Percentiles rank a stretch among this genome's conserved stretches.
Conservation (phyloP, 2,113 vertebrate species). For the Protobothrops mucrosquamatus region DNA sequence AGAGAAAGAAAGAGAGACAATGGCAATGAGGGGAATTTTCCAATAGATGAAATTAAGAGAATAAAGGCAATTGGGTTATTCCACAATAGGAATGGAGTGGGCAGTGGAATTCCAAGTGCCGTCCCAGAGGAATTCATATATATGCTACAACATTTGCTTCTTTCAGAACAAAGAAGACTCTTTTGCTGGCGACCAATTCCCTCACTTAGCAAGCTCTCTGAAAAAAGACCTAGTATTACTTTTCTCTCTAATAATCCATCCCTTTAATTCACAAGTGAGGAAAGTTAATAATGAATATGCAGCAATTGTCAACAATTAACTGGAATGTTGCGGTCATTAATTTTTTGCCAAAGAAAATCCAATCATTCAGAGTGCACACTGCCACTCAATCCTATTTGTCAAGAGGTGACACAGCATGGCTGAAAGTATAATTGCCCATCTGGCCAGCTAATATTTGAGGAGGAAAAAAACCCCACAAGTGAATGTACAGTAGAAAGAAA, state of each 20-base stretch:
- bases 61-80: background rate
- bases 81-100: background rate
- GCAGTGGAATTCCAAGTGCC: background rate
- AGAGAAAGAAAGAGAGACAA: background rate
- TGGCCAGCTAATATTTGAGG: background rate
- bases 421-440: background rate
- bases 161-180: background rate
- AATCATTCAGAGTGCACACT: background rate
- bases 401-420: conserved; percentile 8
- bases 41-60: background rate
- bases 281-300: conserved; percentile 79
- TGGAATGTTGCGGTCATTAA: conserved; percentile 71
- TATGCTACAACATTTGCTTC: background rate
- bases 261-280: conserved; percentile 59
- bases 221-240: background rate
- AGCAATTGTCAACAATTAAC: conserved; percentile 81
- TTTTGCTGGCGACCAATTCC: background rate
- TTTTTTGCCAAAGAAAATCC: conserved; percentile 60
- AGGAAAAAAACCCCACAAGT: background rate
- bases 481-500: background rate
- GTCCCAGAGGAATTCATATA: background rate
- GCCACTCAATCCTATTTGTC: conserved; percentile 3
- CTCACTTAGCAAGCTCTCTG: background rate
- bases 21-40: background rate
- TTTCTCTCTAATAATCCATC: conserved; percentile 49